Evolutionary conservation across 2,113 vertebrate species (phyloP).

Genomic region (Cephalopholis sonnerati): DNA sequence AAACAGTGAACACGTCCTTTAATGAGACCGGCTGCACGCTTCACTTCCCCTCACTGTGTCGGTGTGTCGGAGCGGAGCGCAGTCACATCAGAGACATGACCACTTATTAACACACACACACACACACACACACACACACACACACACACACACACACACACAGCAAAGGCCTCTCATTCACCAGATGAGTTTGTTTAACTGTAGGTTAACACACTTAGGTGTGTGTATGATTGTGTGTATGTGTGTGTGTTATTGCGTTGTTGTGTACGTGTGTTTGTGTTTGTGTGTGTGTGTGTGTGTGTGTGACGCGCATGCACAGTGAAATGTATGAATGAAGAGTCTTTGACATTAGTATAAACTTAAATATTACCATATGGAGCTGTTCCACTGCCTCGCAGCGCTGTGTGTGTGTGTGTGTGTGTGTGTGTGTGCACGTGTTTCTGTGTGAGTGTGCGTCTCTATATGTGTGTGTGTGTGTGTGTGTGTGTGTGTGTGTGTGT

Average conservation of each 20-base stretch:
- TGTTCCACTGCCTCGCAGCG: slow-evolving; percentile 21
- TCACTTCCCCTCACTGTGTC: not conserved
- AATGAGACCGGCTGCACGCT: slow-evolving; percentile 13
- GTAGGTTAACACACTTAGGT: slow-evolving; percentile 3
- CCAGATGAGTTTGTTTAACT: slow-evolving; percentile 9
- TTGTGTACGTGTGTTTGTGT: slow-evolving; percentile 22
- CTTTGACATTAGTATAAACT: slow-evolving; percentile 56
- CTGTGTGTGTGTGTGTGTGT: slow-evolving; percentile 40
- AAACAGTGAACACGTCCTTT: slow-evolving; percentile 11
- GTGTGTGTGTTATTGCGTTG: too few relatives aligned
- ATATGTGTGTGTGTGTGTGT: slow-evolving; percentile 33
- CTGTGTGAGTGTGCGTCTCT: slow-evolving; percentile 45
- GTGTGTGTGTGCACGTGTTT: slow-evolving; percentile 26
- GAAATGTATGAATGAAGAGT: slow-evolving; percentile 46
- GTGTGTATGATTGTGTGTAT: not conserved
- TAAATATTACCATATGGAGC: slow-evolving; percentile 66
- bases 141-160: slow-evolving; percentile 6
- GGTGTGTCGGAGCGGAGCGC: not conserved
- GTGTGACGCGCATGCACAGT: slow-evolving; percentile 26
- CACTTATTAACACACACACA: not conserved
- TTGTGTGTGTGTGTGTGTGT: slow-evolving; percentile 9
- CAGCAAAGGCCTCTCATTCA: not conserved
- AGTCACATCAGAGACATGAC: not conserved
- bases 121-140: slow-evolving; percentile 7
- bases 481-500: slow-evolving; percentile 19